Percentiles rank a stretch among this genome's conserved stretches.
These are phyloP conservation scores for Sciurus carolinensis DNA, from an alignment of 2,797 vertebrate species.

Conservation along the genomic window DNA sequence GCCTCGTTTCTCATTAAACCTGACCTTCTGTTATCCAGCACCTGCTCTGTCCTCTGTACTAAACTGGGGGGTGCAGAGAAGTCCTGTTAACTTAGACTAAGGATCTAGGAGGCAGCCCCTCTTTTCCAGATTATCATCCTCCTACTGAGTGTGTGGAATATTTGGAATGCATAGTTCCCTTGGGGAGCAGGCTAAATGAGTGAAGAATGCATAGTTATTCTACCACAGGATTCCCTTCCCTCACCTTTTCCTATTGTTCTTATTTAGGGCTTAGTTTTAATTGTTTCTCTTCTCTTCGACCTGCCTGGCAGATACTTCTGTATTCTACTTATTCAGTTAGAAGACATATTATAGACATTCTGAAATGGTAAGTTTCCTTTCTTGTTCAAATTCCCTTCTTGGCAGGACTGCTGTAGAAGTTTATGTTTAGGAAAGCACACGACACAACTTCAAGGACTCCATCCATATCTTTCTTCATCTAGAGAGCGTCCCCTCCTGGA, in stretches of 20 bases:
- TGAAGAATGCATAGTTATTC: not conserved
- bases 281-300: not conserved
- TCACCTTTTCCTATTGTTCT: not conserved
- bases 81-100: not conserved
- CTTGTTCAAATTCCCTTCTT: slow-evolving; percentile 20
- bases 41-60: not conserved
- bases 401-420: not conserved
- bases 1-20: slow-evolving; percentile 35
- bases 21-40: not conserved
- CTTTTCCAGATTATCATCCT: not conserved
- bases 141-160: not conserved
- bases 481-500: not conserved
- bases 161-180: not conserved
- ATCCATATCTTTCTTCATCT: not conserved
- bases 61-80: not conserved
- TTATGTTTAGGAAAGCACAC: not conserved
- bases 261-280: not conserved
- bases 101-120: not conserved
- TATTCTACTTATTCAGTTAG: slow-evolving; percentile 8
- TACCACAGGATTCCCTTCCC: not conserved
- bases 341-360: slow-evolving; percentile 56
- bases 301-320: not conserved
- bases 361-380: not conserved
- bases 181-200: not conserved
- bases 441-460: not conserved